Evolutionary conservation across 2,888 invertebrate genomes (phyloP).

Genomic region (Bembecia ichneumoniformis): DNA sequence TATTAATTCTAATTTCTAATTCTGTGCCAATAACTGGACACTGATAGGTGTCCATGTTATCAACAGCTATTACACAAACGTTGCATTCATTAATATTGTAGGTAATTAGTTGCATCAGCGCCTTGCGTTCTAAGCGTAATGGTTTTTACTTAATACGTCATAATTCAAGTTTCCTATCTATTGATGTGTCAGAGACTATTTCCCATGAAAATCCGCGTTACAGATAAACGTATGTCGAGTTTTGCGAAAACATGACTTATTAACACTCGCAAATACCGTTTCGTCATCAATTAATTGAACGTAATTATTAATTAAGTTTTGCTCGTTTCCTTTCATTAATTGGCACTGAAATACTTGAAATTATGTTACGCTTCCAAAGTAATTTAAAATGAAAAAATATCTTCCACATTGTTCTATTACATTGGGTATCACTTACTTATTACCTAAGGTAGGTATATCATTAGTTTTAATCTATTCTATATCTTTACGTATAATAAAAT

Average conservation of each 20-base stretch:
- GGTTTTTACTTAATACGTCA: slow-evolving; percentile 4
- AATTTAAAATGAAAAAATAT: neutral
- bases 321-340: slow-evolving; percentile 15
- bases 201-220: too few relatives aligned
- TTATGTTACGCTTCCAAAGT: neutral
- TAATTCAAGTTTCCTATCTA: neutral
- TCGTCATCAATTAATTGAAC: slow-evolving; percentile 16
- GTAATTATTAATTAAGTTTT: slow-evolving; percentile 13
- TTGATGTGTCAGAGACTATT: too few relatives aligned
- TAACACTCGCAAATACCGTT: slow-evolving; percentile 13
- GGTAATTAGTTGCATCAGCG: slow-evolving; percentile 7
- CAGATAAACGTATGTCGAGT: neutral
- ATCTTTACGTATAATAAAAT: too few relatives aligned
- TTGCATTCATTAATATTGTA: slow-evolving; percentile 10
- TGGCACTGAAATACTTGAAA: slow-evolving; percentile 5
- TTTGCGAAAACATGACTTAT: slow-evolving; percentile 8
- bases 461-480: too few relatives aligned
- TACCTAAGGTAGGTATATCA: too few relatives aligned
- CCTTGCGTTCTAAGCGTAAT: slow-evolving; percentile 4
- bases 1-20: neutral
- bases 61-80: slow-evolving; percentile 7
- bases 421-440: too few relatives aligned
- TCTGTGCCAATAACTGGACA: slow-evolving; percentile 3
- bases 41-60: slow-evolving; percentile 4
- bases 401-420: neutral